Evolutionary conservation across 1,140 invertebrate species (phyloP).

Genomic region (Aphaenogaster floridana): DNA sequence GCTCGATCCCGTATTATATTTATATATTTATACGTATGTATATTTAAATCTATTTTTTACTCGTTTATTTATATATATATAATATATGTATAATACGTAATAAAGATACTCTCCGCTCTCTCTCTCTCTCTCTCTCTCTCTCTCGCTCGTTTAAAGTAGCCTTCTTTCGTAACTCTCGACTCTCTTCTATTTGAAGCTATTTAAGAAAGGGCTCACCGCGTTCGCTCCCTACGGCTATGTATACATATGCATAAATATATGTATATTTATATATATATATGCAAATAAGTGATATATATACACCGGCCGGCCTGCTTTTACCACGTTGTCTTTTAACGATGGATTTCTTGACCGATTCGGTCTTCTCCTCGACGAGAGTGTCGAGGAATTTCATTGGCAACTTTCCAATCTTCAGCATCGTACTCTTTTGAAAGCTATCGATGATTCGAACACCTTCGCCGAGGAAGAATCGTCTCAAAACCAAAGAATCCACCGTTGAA

Average conservation of each 20-base stretch:
- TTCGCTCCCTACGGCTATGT: conserved; percentile 49
- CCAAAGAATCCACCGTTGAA: neutral
- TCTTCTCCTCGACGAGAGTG: neutral
- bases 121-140: conserved; percentile 36
- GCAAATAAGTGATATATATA: conserved; percentile 33
- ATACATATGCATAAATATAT: conserved; percentile 56
- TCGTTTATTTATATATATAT: conserved; percentile 68
- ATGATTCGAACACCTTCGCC: neutral
- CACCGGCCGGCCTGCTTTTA: neutral
- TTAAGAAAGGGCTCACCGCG: conserved; percentile 63
- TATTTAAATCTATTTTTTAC: conserved; percentile 61
- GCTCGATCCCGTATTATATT: conserved; percentile 72
- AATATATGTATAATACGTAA: conserved; percentile 66
- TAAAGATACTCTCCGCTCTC: conserved; percentile 69
- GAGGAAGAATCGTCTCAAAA: neutral
- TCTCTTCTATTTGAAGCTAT: conserved; percentile 49
- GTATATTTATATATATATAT: conserved; percentile 56
- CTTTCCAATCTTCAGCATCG: neutral
- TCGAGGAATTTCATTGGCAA: neutral
- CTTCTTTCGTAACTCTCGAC: conserved; percentile 44
- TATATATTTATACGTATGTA: conserved; percentile 63
- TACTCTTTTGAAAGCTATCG: neutral
- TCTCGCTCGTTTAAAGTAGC: conserved; percentile 40
- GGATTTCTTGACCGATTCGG: neutral
- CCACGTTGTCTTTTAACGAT: neutral